phyloP scores from a whole-genome alignment of 2,113 vertebrate genomes.

The Gadus macrocephalus region DNA sequence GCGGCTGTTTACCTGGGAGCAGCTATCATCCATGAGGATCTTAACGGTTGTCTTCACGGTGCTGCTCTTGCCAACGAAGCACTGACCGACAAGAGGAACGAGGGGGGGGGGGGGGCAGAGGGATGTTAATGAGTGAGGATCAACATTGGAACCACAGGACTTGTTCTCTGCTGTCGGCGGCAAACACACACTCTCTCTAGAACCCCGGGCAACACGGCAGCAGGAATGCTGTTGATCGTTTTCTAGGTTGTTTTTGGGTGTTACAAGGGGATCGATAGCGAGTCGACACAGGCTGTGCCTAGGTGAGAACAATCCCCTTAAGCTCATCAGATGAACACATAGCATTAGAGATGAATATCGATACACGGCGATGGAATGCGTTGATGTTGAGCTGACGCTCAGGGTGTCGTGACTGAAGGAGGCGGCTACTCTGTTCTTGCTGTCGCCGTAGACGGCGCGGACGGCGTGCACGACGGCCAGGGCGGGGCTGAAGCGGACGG shows the following conservation, averaged over 20 bases:
- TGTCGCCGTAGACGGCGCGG: constrained; percentile 73
- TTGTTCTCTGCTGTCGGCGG: no score
- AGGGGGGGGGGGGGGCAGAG: neutral
- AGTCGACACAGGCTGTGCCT: no score
- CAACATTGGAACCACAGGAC: no score
- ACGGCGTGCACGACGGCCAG: constrained; percentile 78
- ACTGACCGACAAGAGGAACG: constrained; percentile 65
- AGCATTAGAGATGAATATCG: neutral
- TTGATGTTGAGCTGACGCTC: neutral
- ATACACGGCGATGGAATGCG: neutral
- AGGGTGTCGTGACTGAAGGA: neutral
- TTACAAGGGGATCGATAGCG: no score
- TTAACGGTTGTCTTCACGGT: constrained; percentile 78
- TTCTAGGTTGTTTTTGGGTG: no score
- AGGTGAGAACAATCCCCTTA: no score
- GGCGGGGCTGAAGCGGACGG: constrained; percentile 81
- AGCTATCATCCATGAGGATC: constrained; percentile 76
- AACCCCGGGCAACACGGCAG: no score
- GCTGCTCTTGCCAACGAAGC: constrained; percentile 70
- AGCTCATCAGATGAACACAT: neutral
- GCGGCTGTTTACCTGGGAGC: constrained; percentile 78
- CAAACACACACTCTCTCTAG: no score
- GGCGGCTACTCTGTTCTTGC: constrained; percentile 77
- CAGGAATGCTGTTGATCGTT: no score
- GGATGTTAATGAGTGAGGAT: neutral